Percentiles rank a stretch among this genome's conserved stretches.
These are phyloP conservation scores for Muricea muricata DNA, from an alignment of 92 coral and sea anemone genomes.

Conservation along the genomic window DNA sequence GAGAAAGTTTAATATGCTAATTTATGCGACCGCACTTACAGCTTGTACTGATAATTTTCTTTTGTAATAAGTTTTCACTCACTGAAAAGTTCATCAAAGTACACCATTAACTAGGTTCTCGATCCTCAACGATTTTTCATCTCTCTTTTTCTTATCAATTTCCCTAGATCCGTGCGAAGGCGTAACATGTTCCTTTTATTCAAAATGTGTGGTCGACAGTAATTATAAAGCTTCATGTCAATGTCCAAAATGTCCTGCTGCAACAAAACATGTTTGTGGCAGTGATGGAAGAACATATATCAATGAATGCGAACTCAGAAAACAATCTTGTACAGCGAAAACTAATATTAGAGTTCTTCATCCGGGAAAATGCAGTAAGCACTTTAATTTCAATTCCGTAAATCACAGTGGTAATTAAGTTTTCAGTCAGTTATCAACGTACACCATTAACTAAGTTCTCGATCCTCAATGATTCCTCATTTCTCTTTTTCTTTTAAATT, in stretches of 20 bases:
- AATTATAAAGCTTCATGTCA: not conserved
- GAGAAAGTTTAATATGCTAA: too few species aligned
- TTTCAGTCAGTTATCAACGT: too few species aligned
- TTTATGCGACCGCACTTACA: too few species aligned
- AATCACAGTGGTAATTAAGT: too few species aligned
- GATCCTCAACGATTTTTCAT: too few species aligned
- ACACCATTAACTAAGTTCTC: too few species aligned
- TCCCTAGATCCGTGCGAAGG: slow-evolving; percentile 47
- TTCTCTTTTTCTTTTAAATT: not conserved
- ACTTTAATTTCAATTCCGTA: not conserved
- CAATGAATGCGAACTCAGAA: not conserved
- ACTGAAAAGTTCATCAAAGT: too few species aligned
- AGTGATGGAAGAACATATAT: not conserved
- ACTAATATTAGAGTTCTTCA: not conserved
- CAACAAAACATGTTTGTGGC: not conserved
- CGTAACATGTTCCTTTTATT: slow-evolving; percentile 64
- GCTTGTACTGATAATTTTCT: too few species aligned
- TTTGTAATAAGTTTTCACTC: too few species aligned
- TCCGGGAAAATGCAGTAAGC: not conserved
- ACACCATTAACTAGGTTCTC: too few species aligned
- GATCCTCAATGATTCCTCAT: too few species aligned
- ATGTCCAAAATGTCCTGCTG: not conserved
- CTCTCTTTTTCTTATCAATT: not conserved
- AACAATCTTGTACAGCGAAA: not conserved
- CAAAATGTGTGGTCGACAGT: slow-evolving; percentile 28